Percentiles rank a stretch among this genome's conserved stretches.
Evolutionary conservation across 2,797 vertebrate species (phyloP).

Genomic region (Vireo griseus): DNA sequence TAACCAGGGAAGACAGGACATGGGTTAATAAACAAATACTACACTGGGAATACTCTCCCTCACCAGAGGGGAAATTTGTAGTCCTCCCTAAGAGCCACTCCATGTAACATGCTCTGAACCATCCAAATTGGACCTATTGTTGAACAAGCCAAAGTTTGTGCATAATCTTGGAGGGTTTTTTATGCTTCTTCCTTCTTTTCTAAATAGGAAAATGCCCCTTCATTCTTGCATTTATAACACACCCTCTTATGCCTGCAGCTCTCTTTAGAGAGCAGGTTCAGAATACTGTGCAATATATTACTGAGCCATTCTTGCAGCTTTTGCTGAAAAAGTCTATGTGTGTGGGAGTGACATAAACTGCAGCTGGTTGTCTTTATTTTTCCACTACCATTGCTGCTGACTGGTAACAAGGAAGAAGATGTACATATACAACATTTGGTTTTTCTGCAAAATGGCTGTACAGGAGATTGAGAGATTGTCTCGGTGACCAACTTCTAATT

Average conservation of each 20-base stretch:
- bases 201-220: not conserved
- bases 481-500: not conserved
- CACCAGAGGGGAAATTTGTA: not conserved
- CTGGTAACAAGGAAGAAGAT: not conserved
- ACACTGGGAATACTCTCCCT: not conserved
- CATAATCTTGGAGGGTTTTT: not conserved
- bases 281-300: not conserved
- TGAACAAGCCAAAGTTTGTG: not conserved
- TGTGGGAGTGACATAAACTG: conserved; percentile 3
- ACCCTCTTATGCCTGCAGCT: not conserved
- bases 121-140: not conserved
- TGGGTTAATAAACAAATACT: not conserved
- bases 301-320: not conserved
- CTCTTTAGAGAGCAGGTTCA: not conserved
- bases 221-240: not conserved
- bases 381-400: not conserved
- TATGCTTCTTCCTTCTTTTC: not conserved
- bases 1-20: not conserved
- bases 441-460: not conserved
- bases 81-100: not conserved
- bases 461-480: not conserved
- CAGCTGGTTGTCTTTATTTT: conserved; percentile 6
- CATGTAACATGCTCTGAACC: not conserved
- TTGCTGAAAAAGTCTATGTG: not conserved
- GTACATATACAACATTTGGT: not conserved